Conservation (phyloP, 2,797 vertebrate genomes). For the Scleropages formosus region DNA sequence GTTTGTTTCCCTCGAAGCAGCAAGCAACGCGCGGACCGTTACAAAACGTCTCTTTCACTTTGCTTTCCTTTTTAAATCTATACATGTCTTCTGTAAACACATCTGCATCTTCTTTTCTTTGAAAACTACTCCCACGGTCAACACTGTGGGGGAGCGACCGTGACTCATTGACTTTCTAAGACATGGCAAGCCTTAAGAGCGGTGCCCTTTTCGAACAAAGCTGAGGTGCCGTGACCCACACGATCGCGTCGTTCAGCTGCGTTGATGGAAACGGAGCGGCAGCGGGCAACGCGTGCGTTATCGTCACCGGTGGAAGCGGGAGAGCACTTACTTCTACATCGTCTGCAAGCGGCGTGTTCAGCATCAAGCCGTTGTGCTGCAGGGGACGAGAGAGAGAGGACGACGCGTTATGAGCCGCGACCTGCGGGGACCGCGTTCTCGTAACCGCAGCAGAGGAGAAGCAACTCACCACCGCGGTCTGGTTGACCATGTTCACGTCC, state of each 20-base stretch:
- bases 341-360: not conserved
- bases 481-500: constrained; percentile 10
- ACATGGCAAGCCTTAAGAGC: constrained; percentile 9
- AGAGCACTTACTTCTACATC: constrained; percentile 16
- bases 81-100: not conserved
- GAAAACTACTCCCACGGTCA: constrained; percentile 22
- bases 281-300: not conserved
- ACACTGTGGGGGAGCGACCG: constrained; percentile 6
- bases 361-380: not conserved
- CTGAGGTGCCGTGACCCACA: too few species aligned
- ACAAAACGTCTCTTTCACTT: constrained; percentile 14
- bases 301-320: not conserved
- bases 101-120: constrained; percentile 15
- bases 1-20: not conserved
- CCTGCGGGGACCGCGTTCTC: not conserved
- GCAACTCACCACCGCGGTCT: not conserved
- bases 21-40: not conserved
- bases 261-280: too few species aligned
- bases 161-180: constrained; percentile 29
- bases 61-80: not conserved
- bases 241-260: too few species aligned
- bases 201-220: not conserved
- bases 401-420: not conserved
- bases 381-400: not conserved
- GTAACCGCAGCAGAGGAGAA: not conserved